These are phyloP conservation scores for Halocynthia aurantium DNA, from an alignment of 23 tunicate genomes.

Conservation along the genomic window DNA sequence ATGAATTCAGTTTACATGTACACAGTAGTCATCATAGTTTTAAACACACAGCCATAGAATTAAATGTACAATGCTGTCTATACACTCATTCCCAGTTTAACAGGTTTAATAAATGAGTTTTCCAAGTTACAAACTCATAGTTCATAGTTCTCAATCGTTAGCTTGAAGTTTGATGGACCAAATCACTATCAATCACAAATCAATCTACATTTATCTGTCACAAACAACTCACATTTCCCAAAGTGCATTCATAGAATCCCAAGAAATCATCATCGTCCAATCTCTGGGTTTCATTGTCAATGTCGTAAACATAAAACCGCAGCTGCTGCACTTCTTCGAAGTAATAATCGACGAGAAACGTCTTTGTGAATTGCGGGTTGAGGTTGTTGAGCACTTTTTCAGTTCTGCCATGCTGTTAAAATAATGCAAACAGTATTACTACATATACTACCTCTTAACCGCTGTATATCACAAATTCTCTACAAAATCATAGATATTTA, in stretches of 20 bases:
- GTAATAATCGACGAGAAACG: conserved; percentile 71
- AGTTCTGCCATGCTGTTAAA: conserved; percentile 63
- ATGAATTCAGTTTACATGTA: no score
- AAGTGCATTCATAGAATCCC: conserved; percentile 70
- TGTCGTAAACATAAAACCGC: conserved; percentile 75
- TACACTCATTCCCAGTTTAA: no score
- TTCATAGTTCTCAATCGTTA: no score
- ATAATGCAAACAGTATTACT: not conserved
- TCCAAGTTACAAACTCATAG: no score
- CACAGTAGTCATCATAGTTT: no score
- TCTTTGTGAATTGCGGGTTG: conserved; percentile 89
- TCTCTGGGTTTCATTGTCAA: conserved; percentile 69
- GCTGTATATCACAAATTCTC: not conserved
- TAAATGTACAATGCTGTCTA: no score
- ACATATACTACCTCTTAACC: not conserved
- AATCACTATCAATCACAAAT: not conserved
- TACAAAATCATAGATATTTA: not conserved
- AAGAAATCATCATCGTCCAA: conserved; percentile 76
- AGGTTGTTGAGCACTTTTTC: conserved; percentile 78
- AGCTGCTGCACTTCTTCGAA: conserved; percentile 98
- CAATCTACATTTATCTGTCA: not conserved
- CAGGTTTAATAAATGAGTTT: no score
- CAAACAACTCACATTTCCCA: conserved; percentile 68
- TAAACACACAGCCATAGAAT: no score
- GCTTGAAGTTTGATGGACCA: no score